Percentiles rank a stretch among this genome's conserved stretches.
Evolutionary conservation across 35 echinoderm and acorn worm species (phyloP).

Genomic region (Chiridota heheva): DNA sequence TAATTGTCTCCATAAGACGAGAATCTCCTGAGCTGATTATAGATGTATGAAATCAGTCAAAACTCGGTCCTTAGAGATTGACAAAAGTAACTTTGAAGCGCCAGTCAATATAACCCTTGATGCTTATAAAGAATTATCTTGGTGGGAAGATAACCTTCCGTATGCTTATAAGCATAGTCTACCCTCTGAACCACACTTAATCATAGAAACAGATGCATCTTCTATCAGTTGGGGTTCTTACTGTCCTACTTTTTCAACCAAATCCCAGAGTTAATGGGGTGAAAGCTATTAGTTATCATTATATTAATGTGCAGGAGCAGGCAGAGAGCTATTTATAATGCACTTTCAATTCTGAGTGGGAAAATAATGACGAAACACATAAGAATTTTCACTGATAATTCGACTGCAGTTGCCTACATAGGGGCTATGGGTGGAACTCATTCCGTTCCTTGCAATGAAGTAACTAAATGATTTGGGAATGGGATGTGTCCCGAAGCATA

Average conservation of each 20-base stretch:
- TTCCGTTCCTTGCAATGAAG: neutral
- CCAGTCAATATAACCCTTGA: slow-evolving; percentile 5
- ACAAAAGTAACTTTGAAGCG: slow-evolving; percentile 10
- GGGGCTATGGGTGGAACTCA: slow-evolving; percentile 19
- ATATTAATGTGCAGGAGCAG: slow-evolving; percentile 9
- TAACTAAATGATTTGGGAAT: slow-evolving; percentile 28
- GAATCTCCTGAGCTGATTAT: too few species aligned
- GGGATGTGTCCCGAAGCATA: neutral
- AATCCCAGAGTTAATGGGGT: slow-evolving; percentile 18
- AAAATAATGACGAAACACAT: slow-evolving; percentile 3
- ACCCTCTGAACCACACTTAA: neutral
- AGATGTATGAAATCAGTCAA: slow-evolving; percentile 19
- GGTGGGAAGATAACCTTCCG: slow-evolving; percentile 24
- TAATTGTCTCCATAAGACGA: too few species aligned
- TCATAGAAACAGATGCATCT: slow-evolving; percentile 18
- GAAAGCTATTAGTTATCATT: neutral
- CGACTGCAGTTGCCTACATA: slow-evolving; percentile 29
- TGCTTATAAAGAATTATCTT: slow-evolving; percentile 8
- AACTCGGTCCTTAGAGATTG: slow-evolving; percentile 6
- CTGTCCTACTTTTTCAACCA: slow-evolving; percentile 16
- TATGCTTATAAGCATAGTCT: slow-evolving; percentile 3
- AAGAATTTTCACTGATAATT: slow-evolving; percentile 40
- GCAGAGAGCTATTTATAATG: slow-evolving; percentile 1
- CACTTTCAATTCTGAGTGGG: neutral
- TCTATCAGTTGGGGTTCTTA: slow-evolving; percentile 29